These are phyloP conservation scores for Hypocryptadius cinnamomeus DNA, from an alignment of 2,113 vertebrate species.

Conservation along the genomic window DNA sequence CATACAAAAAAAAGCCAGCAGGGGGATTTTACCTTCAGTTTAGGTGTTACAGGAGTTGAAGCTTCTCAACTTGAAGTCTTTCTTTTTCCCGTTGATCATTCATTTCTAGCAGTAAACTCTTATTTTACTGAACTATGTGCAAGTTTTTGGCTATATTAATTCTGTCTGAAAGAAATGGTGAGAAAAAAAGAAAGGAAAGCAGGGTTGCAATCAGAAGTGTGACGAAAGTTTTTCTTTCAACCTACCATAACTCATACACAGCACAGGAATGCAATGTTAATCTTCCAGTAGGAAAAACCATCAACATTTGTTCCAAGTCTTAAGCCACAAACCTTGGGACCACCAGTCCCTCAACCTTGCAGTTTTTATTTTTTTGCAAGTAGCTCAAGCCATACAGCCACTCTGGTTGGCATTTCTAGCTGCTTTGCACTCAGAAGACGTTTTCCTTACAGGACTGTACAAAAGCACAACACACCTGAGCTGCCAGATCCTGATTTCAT, in stretches of 20 bases:
- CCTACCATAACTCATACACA: neutral
- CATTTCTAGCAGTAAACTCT: neutral
- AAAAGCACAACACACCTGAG: neutral
- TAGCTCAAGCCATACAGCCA: neutral
- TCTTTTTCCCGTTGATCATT: neutral
- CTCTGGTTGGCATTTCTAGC: neutral
- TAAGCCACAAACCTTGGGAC: neutral
- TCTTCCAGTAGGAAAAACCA: neutral
- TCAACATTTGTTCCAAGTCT: neutral
- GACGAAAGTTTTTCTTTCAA: neutral
- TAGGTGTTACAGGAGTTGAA: neutral
- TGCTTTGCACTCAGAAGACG: neutral
- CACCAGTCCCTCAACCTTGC: neutral
- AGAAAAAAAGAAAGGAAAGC: neutral
- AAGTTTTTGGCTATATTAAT: neutral
- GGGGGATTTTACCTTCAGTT: conserved; percentile 8
- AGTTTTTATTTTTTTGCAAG: neutral
- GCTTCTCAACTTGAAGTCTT: neutral
- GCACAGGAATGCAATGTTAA: neutral
- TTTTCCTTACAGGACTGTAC: neutral
- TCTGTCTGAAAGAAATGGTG: neutral
- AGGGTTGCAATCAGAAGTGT: neutral
- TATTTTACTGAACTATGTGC: neutral
- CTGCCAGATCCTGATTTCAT: neutral
- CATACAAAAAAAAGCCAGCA: neutral